These are phyloP conservation scores for Hedychridium roseum DNA, from an alignment of 2,888 invertebrate species.

Conservation along the genomic window DNA sequence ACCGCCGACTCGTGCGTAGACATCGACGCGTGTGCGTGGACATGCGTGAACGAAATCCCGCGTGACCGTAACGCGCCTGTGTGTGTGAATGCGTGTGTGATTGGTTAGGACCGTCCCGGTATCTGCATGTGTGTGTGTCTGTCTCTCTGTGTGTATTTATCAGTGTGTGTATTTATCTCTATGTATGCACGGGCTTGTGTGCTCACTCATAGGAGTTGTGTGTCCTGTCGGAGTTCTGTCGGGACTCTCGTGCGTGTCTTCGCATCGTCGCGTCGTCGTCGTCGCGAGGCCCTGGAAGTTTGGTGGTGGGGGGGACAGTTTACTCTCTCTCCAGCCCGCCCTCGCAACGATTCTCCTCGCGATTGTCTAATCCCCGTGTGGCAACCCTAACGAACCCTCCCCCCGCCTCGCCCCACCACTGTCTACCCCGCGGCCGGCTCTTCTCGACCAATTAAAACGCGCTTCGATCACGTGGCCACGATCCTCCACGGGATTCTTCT, in stretches of 20 bases:
- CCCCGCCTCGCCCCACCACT: constrained; percentile 30
- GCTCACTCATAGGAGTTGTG: too few species aligned
- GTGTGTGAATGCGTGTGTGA: constrained; percentile 21
- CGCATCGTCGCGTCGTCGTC: too few species aligned
- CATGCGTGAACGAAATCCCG: constrained; percentile 20
- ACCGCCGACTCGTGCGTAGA: constrained; percentile 12
- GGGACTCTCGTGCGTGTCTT: too few species aligned
- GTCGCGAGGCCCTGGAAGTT: constrained; percentile 37
- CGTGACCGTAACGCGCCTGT: constrained; percentile 24
- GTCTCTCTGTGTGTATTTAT: too few species aligned
- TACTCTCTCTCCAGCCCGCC: constrained; percentile 48
- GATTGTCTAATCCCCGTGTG: constrained; percentile 51
- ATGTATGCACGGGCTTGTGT: too few species aligned
- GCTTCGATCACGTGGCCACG: constrained; percentile 25
- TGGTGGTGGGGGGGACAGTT: constrained; percentile 54
- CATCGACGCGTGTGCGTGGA: constrained; percentile 11
- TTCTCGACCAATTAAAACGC: constrained; percentile 62
- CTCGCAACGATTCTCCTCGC: constrained; percentile 46
- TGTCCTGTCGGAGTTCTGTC: too few species aligned
- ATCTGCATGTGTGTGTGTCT: constrained; percentile 36
- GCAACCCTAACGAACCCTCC: constrained; percentile 46
- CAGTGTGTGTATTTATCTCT: too few species aligned
- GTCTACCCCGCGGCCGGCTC: constrained; percentile 27
- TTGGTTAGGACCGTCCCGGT: constrained; percentile 32
- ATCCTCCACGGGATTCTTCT: not conserved